These are phyloP conservation scores for Pandemis heparana DNA, from an alignment of 2,888 invertebrate genomes.

Conservation along the genomic window DNA sequence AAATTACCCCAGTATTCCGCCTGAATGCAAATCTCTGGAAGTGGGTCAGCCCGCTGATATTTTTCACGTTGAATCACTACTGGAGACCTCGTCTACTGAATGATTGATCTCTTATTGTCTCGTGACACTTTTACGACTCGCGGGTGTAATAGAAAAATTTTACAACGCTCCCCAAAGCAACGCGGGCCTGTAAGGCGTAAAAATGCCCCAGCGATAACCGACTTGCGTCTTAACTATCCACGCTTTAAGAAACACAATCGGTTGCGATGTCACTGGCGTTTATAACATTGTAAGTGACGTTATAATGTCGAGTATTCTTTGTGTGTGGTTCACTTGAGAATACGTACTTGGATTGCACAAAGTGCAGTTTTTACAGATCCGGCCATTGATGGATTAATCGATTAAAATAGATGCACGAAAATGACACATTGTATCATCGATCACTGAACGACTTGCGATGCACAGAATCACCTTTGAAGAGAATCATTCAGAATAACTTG, in stretches of 20 bases:
- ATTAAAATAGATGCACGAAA: conserved; percentile 51
- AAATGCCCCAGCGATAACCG: background rate
- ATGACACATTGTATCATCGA: conserved; percentile 42
- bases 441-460: conserved; percentile 9
- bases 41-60: conserved; percentile 77
- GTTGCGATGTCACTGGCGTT: background rate
- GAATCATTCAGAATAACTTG: conserved; percentile 21
- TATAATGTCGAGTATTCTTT: conserved; percentile 52
- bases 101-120: conserved; percentile 81
- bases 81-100: conserved; percentile 66
- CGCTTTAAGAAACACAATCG: conserved; percentile 11
- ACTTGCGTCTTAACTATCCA: background rate
- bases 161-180: conserved; percentile 56
- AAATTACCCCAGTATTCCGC: conserved; percentile 70
- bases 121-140: conserved; percentile 75
- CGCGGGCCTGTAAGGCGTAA: conserved; percentile 5
- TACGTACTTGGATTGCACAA: conserved; percentile 51
- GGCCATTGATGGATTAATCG: conserved; percentile 74
- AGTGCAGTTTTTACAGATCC: conserved; percentile 72
- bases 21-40: conserved; percentile 82
- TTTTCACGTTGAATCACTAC: conserved; percentile 75
- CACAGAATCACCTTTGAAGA: background rate
- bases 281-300: conserved; percentile 15
- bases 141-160: conserved; percentile 71
- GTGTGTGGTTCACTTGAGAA: conserved; percentile 62